These are phyloP conservation scores for Drosophila ezoana DNA, from an alignment of 2,888 invertebrate species.

Conservation along the genomic window DNA sequence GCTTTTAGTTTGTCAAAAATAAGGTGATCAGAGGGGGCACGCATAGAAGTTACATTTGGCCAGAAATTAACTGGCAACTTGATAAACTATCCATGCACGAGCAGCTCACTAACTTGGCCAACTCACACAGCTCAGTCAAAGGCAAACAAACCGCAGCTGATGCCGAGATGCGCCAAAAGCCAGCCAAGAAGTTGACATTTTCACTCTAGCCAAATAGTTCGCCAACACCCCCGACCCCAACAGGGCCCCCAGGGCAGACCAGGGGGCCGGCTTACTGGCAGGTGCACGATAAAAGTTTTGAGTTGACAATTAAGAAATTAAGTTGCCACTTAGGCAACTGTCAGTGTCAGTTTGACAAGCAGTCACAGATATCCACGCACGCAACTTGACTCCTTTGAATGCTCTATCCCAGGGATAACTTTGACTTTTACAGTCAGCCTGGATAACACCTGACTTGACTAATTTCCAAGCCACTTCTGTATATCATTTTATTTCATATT, in stretches of 20 bases:
- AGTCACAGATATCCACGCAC: constrained; percentile 65
- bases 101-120: constrained; percentile 26
- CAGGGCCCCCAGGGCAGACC: background rate
- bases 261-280: constrained; percentile 39
- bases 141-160: constrained; percentile 72
- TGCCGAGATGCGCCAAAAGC: constrained; percentile 39
- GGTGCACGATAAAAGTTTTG: constrained; percentile 75
- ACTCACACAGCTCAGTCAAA: constrained; percentile 51
- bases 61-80: constrained; percentile 61
- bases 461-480: background rate
- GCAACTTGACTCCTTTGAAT: constrained; percentile 49
- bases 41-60: constrained; percentile 27
- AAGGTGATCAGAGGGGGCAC: too few species aligned
- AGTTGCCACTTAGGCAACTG: constrained; percentile 83
- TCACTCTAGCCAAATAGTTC: constrained; percentile 56
- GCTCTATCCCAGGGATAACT: background rate
- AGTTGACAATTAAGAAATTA: constrained; percentile 84
- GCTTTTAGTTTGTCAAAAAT: constrained; percentile 42
- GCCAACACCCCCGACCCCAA: background rate
- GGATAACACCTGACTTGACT: background rate
- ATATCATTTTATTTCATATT: too few species aligned
- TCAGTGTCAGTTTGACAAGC: constrained; percentile 83
- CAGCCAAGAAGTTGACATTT: constrained; percentile 51
- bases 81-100: constrained; percentile 37
- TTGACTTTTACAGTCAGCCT: background rate